These are phyloP conservation scores for Leptura quadrifasciata DNA, from an alignment of 2,888 invertebrate species.

Conservation along the genomic window DNA sequence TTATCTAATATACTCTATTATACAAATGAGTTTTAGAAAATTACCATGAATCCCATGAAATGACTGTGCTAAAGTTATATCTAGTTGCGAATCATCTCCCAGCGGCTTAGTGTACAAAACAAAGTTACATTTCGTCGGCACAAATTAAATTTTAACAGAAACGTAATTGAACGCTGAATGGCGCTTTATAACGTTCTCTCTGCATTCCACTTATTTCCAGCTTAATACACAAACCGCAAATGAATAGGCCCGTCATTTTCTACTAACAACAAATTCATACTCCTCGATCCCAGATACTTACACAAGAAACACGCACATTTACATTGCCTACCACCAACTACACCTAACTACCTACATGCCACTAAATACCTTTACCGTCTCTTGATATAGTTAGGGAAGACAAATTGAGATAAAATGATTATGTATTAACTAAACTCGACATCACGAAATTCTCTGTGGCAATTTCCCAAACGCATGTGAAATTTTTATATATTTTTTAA, in stretches of 20 bases:
- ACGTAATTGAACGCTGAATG: slow-evolving; percentile 73
- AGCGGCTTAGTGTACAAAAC: slow-evolving; percentile 68
- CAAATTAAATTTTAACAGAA: slow-evolving; percentile 73
- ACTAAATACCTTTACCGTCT: slow-evolving; percentile 14
- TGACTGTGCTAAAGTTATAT: slow-evolving; percentile 55
- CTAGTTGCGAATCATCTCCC: slow-evolving; percentile 45
- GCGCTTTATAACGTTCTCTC: slow-evolving; percentile 67
- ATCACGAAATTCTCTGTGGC: not conserved
- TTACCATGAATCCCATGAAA: not conserved
- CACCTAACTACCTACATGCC: slow-evolving; percentile 64
- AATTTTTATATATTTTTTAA: too few species aligned
- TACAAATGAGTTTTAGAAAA: too few species aligned
- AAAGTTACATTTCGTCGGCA: slow-evolving; percentile 73
- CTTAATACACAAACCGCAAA: slow-evolving; percentile 71
- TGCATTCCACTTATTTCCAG: slow-evolving; percentile 71
- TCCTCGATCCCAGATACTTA: slow-evolving; percentile 29
- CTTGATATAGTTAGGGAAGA: not conserved
- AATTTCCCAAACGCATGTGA: too few species aligned
- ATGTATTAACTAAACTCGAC: not conserved
- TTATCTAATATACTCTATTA: too few species aligned
- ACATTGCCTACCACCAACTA: slow-evolving; percentile 51
- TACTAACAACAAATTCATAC: slow-evolving; percentile 57
- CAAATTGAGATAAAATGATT: slow-evolving; percentile 14
- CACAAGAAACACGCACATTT: slow-evolving; percentile 40
- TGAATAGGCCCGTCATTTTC: slow-evolving; percentile 63